These are phyloP conservation scores for Rhynchophorus ferrugineus DNA, from an alignment of 1,140 invertebrate species.

Conservation along the genomic window DNA sequence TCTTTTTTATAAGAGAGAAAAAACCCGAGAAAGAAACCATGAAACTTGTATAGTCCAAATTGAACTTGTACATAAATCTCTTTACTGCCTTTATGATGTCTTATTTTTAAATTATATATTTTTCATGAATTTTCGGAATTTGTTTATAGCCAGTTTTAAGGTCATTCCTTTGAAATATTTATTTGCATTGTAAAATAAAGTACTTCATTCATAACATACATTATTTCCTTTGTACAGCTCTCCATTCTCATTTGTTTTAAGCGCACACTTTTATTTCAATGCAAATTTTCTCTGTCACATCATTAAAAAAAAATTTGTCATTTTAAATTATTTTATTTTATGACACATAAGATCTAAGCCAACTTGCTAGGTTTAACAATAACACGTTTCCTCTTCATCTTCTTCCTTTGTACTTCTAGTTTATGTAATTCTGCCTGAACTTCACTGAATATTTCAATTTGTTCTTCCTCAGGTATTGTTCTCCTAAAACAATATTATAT, in stretches of 20 bases:
- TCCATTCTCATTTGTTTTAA: no score
- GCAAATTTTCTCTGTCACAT: no score
- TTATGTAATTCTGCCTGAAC: slow-evolving; percentile 66
- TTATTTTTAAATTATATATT: not conserved
- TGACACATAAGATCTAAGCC: slow-evolving; percentile 36
- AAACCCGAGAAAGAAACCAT: not conserved
- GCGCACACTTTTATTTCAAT: no score
- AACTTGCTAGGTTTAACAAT: slow-evolving; percentile 57
- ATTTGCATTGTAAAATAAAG: slow-evolving; percentile 28
- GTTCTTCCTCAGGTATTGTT: slow-evolving; percentile 82
- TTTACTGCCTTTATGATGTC: slow-evolving; percentile 17
- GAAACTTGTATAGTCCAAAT: slow-evolving; percentile 2
- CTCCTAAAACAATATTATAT: slow-evolving; percentile 43
- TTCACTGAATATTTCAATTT: slow-evolving; percentile 76
- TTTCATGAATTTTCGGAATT: slow-evolving; percentile 9
- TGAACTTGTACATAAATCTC: slow-evolving; percentile 21
- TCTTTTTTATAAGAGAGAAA: not conserved
- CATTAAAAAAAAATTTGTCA: no score
- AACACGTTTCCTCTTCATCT: slow-evolving; percentile 57
- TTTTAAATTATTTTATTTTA: no score
- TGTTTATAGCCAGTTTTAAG: slow-evolving; percentile 22
- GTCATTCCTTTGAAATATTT: slow-evolving; percentile 30
- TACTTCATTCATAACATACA: not conserved
- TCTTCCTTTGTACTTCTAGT: slow-evolving; percentile 57
- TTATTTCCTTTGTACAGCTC: no score